Evolutionary conservation across 2,888 invertebrate genomes (phyloP), one percentile per base, ranked within the genome.

Genomic region (Thymelicus acteon): DNA sequence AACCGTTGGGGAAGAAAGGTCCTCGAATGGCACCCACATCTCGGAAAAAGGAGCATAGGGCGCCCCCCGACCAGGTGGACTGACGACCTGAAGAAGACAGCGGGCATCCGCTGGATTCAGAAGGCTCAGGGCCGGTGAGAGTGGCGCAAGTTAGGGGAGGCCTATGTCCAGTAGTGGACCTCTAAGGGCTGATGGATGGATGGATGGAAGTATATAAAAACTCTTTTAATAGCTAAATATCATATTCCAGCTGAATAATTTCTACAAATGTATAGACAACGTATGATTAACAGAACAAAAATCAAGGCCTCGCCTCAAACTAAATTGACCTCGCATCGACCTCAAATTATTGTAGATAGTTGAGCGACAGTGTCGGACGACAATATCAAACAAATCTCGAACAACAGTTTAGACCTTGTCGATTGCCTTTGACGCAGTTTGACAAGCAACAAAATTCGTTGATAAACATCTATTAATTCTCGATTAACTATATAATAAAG

Each of bases 361-460:
- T 12, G 24, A 52, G 49, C 49, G 49, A 52, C 49, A 52, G 19
- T 52, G 49, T 19, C 49, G 49, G 49, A 52, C 54, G 54, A 54
- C 54, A 54, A 54, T 54, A 54, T 54, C 54, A 54, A 24, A 54
- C 54, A 24, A 54, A 54, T 54, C 54, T 54, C 24, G 24, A 54
- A 24, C 54, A 54, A 54, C 54, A 24, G 54, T 54, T 31, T 24
- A 54, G 54, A 54, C 54, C 54, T 54, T 54, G 54, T 54, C 54
- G 54, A 54, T 52, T 52, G 7, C 15, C 49, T 54, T 54, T 24
- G 19, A 24, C 7, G 24, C 52, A 15, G 52, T 52, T 52, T 54
- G 54, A 24, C 54, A 54, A 52, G 52, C 7, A 19, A 52, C 52
- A 52, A 15, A 52, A 3, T 19, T 52, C 15, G 15, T 15, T 4